phyloP scores from a whole-genome alignment of 2,888 invertebrate species.

The Gryllus longicercus region DNA sequence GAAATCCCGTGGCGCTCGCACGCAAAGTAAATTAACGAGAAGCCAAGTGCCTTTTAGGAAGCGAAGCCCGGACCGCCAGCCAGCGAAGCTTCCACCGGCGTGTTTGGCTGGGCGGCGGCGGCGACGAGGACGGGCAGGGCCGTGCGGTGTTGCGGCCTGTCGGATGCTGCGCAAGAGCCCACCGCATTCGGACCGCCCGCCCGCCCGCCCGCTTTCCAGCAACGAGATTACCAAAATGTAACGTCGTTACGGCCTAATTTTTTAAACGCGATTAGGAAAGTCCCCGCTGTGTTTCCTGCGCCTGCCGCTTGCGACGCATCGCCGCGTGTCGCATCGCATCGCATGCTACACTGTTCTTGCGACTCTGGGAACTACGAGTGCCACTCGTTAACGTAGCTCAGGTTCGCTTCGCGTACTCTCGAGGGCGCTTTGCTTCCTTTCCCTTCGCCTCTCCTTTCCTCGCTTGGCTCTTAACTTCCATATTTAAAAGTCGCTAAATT shows the following conservation, averaged over 20 bases:
- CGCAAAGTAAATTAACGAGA: constrained; percentile 7
- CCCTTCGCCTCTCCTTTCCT: too few relatives aligned
- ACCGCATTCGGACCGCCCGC: too few relatives aligned
- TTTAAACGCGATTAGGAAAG: not conserved
- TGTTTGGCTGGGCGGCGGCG: too few relatives aligned
- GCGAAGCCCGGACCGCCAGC: not conserved
- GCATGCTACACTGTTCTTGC: not conserved
- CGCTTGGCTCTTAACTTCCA: not conserved
- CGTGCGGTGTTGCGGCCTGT: too few relatives aligned
- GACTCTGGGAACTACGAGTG: not conserved
- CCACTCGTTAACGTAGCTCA: not conserved
- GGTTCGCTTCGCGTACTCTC: not conserved
- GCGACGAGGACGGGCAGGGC: too few relatives aligned
- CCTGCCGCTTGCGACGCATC: too few relatives aligned
- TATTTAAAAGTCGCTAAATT: constrained; percentile 17
- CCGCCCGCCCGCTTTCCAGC: not conserved
- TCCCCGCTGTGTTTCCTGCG: not conserved
- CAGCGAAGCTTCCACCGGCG: not conserved
- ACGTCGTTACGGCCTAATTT: not conserved
- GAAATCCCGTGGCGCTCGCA: not conserved
- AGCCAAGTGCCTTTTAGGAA: constrained; percentile 2
- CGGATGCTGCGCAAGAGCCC: too few relatives aligned
- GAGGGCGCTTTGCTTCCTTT: not conserved
- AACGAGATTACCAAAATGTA: constrained; percentile 9
- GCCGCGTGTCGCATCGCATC: too few relatives aligned